Evolutionary conservation across 2,888 invertebrate genomes (phyloP), one percentile per base, ranked within the genome.

Genomic region (Serripes groenlandicus): DNA sequence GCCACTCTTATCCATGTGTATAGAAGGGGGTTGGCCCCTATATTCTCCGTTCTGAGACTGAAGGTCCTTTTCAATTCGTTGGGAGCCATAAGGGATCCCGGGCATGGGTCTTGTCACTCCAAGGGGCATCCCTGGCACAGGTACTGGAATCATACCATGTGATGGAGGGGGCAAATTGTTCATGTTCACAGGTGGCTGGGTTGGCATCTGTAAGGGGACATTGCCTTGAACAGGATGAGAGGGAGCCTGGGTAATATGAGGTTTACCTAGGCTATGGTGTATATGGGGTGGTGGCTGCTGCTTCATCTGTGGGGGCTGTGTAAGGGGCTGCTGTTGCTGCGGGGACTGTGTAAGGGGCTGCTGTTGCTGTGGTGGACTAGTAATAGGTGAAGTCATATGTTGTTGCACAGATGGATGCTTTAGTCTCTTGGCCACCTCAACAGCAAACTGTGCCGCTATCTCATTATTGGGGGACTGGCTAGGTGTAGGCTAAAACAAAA

Each of bases 371-470:
- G n/a, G n/a, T 62, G 62, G 62, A 62, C 62, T 62, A 58, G 58
- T 58, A 28, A 58, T 58, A 26, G 37, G 4, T n/a, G 42, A 30
- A 28, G 69, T 49, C 42, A 69, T 69, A 28, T 69, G 69, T 52
- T 69, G 69, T 49, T 49, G 42, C 37, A 37, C 37, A 28, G n/a
- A 26, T 21, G 69, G 23, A 52, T 56, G 73, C 18, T 73, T 21
- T 18, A 58, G 73, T 58, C 56, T 30, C 32, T 56, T 71, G 28
- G 92, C 91, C 7, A 92, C 91, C 71, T 90, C 89, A 7, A 90
- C 91, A 18, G 91, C 91, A 89, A 92, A 92, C 86, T 90, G 86
- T 3, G 91, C 91, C 35, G 90, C 89, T 54, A 92, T 91, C 52
- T 89, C 88, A 81, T 81, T 83, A 42, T 74, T 56, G 26, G 72